Evolutionary conservation across 2,888 invertebrate species (phyloP).

Genomic region (Tenthredo scrophulariae): DNA sequence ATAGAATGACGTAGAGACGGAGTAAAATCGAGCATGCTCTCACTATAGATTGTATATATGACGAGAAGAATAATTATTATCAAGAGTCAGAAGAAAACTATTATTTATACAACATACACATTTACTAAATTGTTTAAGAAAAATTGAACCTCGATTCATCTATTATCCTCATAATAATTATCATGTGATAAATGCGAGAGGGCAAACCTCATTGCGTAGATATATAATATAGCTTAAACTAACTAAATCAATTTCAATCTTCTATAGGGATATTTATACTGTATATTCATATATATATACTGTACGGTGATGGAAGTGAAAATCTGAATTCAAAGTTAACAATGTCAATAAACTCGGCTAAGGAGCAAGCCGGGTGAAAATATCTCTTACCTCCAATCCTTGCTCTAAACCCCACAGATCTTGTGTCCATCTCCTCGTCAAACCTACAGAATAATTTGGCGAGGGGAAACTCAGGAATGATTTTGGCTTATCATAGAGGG

Average conservation of each 20-base stretch:
- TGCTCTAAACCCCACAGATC: background rate
- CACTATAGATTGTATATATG: slow-evolving; percentile 8
- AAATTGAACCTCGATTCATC: slow-evolving; percentile 13
- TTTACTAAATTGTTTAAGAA: background rate
- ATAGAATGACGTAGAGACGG: slow-evolving; percentile 40
- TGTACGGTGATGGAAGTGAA: background rate
- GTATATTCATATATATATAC: background rate
- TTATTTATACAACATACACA: slow-evolving; percentile 16
- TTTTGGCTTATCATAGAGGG: slow-evolving; percentile 65
- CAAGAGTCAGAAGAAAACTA: slow-evolving; percentile 25
- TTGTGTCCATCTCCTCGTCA: background rate
- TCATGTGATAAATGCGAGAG: background rate
- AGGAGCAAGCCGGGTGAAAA: background rate
- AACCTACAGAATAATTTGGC: background rate
- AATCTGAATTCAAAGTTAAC: background rate
- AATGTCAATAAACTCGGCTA: slow-evolving; percentile 20
- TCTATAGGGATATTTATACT: background rate
- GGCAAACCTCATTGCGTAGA: background rate
- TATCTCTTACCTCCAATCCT: slow-evolving; percentile 4
- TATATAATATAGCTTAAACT: background rate
- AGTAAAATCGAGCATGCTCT: slow-evolving; percentile 27
- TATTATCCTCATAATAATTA: background rate
- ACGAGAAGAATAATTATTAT: slow-evolving; percentile 24
- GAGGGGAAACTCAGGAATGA: slow-evolving; percentile 66
- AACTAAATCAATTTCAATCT: background rate